Evolutionary conservation across 2,888 invertebrate species (phyloP).

Genomic region (Plebejus melissa): DNA sequence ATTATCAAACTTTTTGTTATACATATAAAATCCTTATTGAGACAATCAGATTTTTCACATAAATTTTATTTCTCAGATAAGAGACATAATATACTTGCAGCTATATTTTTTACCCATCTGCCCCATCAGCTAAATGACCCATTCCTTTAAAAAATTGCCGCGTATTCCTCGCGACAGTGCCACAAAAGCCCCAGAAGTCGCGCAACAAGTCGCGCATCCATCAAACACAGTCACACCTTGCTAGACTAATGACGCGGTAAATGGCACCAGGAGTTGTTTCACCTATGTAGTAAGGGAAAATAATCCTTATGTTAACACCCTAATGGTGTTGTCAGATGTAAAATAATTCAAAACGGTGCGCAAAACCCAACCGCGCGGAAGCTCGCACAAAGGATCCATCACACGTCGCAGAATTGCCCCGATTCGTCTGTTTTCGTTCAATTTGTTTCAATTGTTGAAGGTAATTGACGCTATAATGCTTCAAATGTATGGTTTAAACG

Average conservation of each 20-base stretch:
- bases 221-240: constrained; percentile 73
- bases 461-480: background rate
- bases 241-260: constrained; percentile 76
- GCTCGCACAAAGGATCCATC: constrained; percentile 73
- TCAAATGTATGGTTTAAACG: background rate
- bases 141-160: background rate
- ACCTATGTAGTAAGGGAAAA: background rate
- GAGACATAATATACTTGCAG: background rate
- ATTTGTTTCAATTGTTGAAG: constrained; percentile 30
- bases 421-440: constrained; percentile 30
- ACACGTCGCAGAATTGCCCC: constrained; percentile 51
- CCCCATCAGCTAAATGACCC: background rate
- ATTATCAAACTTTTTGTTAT: too few species aligned
- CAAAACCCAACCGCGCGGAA: constrained; percentile 72
- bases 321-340: background rate
- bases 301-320: background rate
- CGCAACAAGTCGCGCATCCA: constrained; percentile 62
- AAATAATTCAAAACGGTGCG: background rate
- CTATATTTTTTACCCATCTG: background rate
- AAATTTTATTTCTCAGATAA: too few species aligned
- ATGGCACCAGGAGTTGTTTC: constrained; percentile 62
- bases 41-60: too few species aligned
- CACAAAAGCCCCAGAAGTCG: constrained; percentile 63
- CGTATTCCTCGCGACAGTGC: background rate
- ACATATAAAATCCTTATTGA: too few species aligned